Base-by-base conservation (phyloP, 2,113 vertebrate species). In the Pan paniscus region DNA sequence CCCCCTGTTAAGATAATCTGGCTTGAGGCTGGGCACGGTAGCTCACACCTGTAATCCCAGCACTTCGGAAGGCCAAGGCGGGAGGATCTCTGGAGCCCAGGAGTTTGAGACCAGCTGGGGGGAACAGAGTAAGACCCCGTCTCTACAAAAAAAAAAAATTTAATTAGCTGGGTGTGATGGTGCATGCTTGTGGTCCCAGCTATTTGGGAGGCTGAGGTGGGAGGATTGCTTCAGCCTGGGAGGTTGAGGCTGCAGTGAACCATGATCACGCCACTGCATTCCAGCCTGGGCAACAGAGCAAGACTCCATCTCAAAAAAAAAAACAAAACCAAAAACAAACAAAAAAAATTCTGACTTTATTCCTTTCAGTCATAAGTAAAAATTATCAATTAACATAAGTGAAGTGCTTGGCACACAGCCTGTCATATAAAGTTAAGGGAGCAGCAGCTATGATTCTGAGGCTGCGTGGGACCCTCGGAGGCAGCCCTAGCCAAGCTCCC, bases 301-400 rank as follows among this genome's bases (percentile, higher is more conserved):
- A 16, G 32, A 68, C 64, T 68, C 14, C 14, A 7, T 35, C 64
- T 68, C 64, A 68, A 35, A 68, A 68, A 35, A 35, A 68, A n/a
- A 17, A 52, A 32, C 35, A 79, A 43, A 75, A 68, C n/a, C 0
- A 52, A 30, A 40, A 79, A 38, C 46, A 68, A 59, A 35, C 38
- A 75, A 67, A 93, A 52, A 93, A 78, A 27, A 20, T 13, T 79
- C 93, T 46, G 38, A 85, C 57, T 80, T 75, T 55, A 87, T 78
- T 96, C 92, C n/a, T 81, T 95, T 93, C 27, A 68, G 35, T 91
- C n/a, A 35, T 8, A 70, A 81, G 72, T 50, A 30, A 78, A 92
- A 50, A 16, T 7, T 55, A 57, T 87, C 79, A 72, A 85, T 67
- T 87, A 84, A 43, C 35, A 16, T 57, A 68, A 93, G 22, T 50